These are phyloP conservation scores for Clanis bilineata DNA, from an alignment of 2,888 invertebrate genomes.

Conservation along the genomic window DNA sequence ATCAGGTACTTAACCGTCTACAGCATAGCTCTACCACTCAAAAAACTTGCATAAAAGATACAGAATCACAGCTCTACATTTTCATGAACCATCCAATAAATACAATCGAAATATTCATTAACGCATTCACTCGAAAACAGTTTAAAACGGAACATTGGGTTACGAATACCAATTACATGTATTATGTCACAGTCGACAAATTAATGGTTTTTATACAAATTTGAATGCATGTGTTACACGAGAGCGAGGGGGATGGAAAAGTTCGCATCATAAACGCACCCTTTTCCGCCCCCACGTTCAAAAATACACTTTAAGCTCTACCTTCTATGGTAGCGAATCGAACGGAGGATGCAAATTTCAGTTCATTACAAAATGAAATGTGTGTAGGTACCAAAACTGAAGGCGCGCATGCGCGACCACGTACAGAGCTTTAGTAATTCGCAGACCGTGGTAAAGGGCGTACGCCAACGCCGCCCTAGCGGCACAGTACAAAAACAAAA, in stretches of 20 bases:
- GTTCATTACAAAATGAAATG: slow-evolving; percentile 71
- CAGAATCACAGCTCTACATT: too few relatives aligned
- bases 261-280: slow-evolving; percentile 48
- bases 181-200: slow-evolving; percentile 15
- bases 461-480: slow-evolving; percentile 51
- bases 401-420: slow-evolving; percentile 61
- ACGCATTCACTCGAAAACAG: background rate
- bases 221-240: slow-evolving; percentile 50
- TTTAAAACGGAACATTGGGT: background rate
- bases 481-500: slow-evolving; percentile 34
- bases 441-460: slow-evolving; percentile 44
- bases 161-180: background rate
- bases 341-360: slow-evolving; percentile 35
- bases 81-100: background rate
- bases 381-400: slow-evolving; percentile 39
- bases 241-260: slow-evolving; percentile 45
- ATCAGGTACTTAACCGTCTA: too few relatives aligned
- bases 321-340: slow-evolving; percentile 31
- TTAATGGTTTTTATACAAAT: slow-evolving; percentile 38
- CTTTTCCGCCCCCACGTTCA: slow-evolving; percentile 30
- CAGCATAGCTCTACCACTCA: too few relatives aligned
- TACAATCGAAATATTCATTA: background rate
- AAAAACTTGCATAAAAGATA: too few relatives aligned
- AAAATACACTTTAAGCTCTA: slow-evolving; percentile 29
- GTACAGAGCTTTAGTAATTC: slow-evolving; percentile 53